Base-by-base conservation (phyloP, 2,113 vertebrate species). In the Isichthys henryi region DNA sequence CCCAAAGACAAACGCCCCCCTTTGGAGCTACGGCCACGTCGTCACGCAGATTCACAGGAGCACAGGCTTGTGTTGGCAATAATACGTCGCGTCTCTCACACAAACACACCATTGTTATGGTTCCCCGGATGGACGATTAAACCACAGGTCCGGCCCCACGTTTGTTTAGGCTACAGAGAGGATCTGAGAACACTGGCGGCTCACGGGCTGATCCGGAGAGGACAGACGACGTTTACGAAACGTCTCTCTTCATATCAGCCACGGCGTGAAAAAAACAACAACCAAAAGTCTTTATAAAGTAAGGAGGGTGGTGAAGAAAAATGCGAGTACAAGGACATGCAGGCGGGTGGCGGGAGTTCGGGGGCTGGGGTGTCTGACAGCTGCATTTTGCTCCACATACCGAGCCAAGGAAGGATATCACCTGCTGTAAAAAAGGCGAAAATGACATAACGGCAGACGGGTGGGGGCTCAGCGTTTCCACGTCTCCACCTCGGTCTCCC, bases 391-490 rank as follows among this genome's bases (percentile, higher is more conserved):
- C 70, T 39, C 70, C 70, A 77, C 31, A 77, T 77, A 77, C 70
- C 5, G 5, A 77, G 70, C 70, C 31, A 17, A 77, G 70, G 70
- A 77, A 11, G 15, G 39, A 77, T 77, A 77, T 77, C 27, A 39
- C 70, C 31, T 23, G 70, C 70, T 17, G 31, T 35, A 77, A 39
- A 88, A 19, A 11, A 49, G n/a, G 56, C 43, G 5, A 74, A 49
- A 48, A 66, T 83, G 58, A 66, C 58, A 66, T 27, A 66, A 56
- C 31, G 2, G 90, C 35, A 89, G 86, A 31, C 2, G 83, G 86
- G 88, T 2, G 87, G 91, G 89, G 91, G 17, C 5, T 77, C 88
- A 90, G 50, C 58, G 82, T 35, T 80, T 66, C 27, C 74, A 21
- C 70, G 31, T 70, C 27, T 74, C 74, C 27, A 35, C 74, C 70